Evolutionary conservation across 2,888 invertebrate species (phyloP), one percentile per base, ranked within the genome.

Genomic region (Pammene fasciana): DNA sequence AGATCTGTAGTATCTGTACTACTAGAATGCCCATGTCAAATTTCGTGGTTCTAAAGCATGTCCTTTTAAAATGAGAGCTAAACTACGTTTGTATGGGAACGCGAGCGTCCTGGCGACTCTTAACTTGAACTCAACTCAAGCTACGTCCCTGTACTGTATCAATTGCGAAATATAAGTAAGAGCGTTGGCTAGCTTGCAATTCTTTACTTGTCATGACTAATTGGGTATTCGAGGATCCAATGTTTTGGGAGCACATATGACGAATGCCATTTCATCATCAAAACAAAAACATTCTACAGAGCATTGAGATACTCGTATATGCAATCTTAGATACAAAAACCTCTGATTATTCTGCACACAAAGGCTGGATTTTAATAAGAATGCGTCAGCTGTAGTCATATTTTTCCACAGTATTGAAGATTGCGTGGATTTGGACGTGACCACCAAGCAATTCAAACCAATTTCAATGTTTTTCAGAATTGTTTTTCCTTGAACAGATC

Each of bases 401-500:
- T 16, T 43, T 48, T 46, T 34, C 26, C 6, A 36, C 36, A 5
- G 11, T 48, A 48, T 18, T 36, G 16, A 18, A 16, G 0, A 54
- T 52, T 26, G 26, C 4, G 41, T 9, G 50, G 50, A 36, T 16
- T 16, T 26, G 7, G 9, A 16, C 50, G 14, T 46, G n/a, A 34
- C 13, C 26, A 59, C 0, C 0, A 43, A 52, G 36, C 34, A 14
- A 36, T 57, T 66, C 26, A 7, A 50, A 34, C 1, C 26, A 52
- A 43, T 62, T 41, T 34, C 45, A 60, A 10, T 43, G n/a, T 14
- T 57, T 46, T 14, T 36, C 5, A 26, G 8, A 54, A 57, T n/a
- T 26, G 45, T 45, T 67, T 60, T 68, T 68, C 62, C 62, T 68
- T 41, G 48, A 54, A 14, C 14, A 5, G 50, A 45, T n/a, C 59